phyloP scores from a whole-genome alignment of 1,140 invertebrate species.

The Campoletis sonorensis region DNA sequence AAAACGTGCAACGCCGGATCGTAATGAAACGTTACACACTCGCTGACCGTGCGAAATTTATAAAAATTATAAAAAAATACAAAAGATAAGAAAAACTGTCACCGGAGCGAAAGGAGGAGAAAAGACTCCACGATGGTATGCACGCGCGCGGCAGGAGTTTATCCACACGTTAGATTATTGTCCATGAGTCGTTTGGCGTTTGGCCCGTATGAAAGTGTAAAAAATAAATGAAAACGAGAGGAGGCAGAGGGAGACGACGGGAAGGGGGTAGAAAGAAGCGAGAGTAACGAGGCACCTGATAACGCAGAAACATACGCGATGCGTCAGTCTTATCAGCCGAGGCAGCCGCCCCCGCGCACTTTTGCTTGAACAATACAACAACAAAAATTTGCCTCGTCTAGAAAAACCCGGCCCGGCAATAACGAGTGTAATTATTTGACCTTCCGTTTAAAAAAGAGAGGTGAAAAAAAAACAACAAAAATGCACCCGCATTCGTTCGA shows the following conservation, averaged over 20 bases:
- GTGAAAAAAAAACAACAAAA: too few relatives aligned
- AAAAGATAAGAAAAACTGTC: neutral
- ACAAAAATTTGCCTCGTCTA: neutral
- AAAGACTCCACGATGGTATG: neutral
- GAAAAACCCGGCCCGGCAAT: neutral
- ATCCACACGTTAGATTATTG: neutral
- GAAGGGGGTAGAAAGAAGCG: neutral
- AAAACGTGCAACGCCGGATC: conserved; percentile 2
- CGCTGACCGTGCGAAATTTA: conserved; percentile 1
- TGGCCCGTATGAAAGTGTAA: neutral
- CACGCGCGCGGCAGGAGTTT: neutral
- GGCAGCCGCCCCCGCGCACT: conserved; percentile 6
- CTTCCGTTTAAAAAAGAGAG: neutral
- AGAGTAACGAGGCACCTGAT: conserved; percentile 14
- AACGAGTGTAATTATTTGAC: neutral
- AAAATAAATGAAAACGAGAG: conserved; percentile 10
- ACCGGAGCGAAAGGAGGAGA: neutral
- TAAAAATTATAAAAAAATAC: neutral
- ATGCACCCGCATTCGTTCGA: neutral
- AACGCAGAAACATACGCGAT: conserved; percentile 5
- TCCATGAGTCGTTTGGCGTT: neutral
- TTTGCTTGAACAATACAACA: neutral
- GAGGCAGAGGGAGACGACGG: neutral
- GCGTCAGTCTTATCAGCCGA: neutral
- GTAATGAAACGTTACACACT: conserved; percentile 32